These are phyloP conservation scores for Pseudolycoriella hygida DNA, from an alignment of 2,888 invertebrate species.

Conservation along the genomic window DNA sequence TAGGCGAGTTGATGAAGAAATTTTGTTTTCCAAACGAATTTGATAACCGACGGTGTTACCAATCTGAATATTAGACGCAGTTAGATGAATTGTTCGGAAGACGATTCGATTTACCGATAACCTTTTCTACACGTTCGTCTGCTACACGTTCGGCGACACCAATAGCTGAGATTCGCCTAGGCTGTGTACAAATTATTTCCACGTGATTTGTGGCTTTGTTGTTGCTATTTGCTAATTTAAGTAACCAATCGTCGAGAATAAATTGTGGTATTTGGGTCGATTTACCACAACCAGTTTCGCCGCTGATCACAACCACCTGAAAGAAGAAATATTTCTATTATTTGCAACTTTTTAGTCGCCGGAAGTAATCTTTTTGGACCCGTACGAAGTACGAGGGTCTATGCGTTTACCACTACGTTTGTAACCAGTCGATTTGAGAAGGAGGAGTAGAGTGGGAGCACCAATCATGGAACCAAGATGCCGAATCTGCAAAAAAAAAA, in stretches of 20 bases:
- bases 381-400: background rate
- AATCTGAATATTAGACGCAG: constrained; percentile 10
- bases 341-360: no score
- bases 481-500: no score
- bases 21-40: constrained; percentile 63
- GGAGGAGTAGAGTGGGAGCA: no score
- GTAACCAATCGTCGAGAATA: constrained; percentile 71
- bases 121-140: constrained; percentile 57
- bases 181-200: constrained; percentile 84
- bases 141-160: constrained; percentile 86
- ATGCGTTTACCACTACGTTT: no score
- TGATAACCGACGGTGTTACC: constrained; percentile 39
- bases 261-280: constrained; percentile 88
- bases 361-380: no score
- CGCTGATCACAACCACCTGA: constrained; percentile 54
- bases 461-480: no score
- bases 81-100: background rate
- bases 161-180: constrained; percentile 77
- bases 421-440: no score
- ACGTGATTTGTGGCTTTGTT: constrained; percentile 39
- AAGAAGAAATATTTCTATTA: no score
- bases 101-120: background rate
- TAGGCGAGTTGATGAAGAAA: constrained; percentile 58
- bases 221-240: constrained; percentile 24
- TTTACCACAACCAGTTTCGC: constrained; percentile 74